Percentiles rank a stretch among this genome's conserved stretches.
Evolutionary conservation across 2,888 invertebrate genomes (phyloP).

Genomic region (Agonopterix heracliana): DNA sequence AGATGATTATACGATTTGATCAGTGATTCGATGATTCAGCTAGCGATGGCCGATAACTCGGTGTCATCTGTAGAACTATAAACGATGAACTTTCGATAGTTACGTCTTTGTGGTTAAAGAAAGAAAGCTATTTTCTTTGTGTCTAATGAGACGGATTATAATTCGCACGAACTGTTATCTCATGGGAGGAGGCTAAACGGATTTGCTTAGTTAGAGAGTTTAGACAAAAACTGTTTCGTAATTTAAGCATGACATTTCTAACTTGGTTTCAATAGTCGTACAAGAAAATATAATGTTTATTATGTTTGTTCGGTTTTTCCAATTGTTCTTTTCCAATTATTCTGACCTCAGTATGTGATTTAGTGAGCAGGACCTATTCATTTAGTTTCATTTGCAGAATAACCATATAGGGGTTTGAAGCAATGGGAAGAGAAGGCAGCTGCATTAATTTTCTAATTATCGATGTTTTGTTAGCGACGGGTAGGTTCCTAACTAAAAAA

Average conservation of each 20-base stretch:
- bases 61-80: constrained; percentile 57
- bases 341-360: no score
- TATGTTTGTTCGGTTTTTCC: no score
- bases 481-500: no score
- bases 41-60: constrained; percentile 54
- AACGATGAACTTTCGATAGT: constrained; percentile 59
- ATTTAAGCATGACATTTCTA: constrained; percentile 25
- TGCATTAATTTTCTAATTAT: no score
- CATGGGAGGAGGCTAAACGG: constrained; percentile 37
- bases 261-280: no score
- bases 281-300: no score
- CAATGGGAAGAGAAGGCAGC: no score
- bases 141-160: constrained; percentile 58
- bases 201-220: constrained; percentile 28
- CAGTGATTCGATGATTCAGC: constrained; percentile 45
- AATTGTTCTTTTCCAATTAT: no score
- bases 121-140: constrained; percentile 61
- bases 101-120: constrained; percentile 32
- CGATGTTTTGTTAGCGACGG: no score
- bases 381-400: no score
- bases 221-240: constrained; percentile 44
- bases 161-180: constrained; percentile 43
- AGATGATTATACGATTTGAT: constrained; percentile 50
- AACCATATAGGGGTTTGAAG: no score
- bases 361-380: no score